A percentile compares a stretch with the other conserved stretches of the same genome.
Conservation (phyloP, 2,797 vertebrate genomes). For the Parauchenoglanis ngamensis region DNA sequence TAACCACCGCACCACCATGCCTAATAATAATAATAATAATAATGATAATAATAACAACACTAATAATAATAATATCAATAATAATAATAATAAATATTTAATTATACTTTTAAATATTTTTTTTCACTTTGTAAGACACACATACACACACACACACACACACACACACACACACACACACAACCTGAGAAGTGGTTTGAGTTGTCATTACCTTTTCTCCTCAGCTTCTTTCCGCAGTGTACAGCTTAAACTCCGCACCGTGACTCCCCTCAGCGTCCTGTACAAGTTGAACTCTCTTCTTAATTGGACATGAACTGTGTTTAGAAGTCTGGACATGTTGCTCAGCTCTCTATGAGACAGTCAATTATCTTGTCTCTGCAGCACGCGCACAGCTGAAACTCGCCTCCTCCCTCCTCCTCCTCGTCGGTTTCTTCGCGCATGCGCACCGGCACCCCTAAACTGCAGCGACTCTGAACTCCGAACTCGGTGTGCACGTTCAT, state of each 20-base stretch:
- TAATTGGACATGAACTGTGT: slow-evolving; percentile 50
- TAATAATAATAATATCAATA: background rate
- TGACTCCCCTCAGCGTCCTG: slow-evolving; percentile 24
- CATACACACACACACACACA: background rate
- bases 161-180: slow-evolving; percentile 1
- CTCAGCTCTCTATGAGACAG: background rate
- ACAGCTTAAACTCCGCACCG: slow-evolving; percentile 64
- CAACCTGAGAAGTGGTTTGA: background rate
- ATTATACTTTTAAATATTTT: background rate
- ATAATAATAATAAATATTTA: background rate
- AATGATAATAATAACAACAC: background rate
- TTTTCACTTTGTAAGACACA: background rate
- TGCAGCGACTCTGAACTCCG: background rate
- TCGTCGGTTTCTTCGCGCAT: background rate
- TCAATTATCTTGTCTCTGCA: background rate
- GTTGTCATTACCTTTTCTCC: slow-evolving; percentile 54
- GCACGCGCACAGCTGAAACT: background rate
- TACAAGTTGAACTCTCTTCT: slow-evolving; percentile 54
- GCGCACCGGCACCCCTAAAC: background rate
- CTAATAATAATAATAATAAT: no score
- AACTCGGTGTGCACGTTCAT: background rate
- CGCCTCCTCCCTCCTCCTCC: background rate
- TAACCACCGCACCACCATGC: no score
- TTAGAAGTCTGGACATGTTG: slow-evolving; percentile 69
- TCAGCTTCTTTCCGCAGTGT: slow-evolving; percentile 57